Evolutionary conservation across 2,888 invertebrate species (phyloP), one percentile per base, ranked within the genome.

Genomic region (Erebia palarica): DNA sequence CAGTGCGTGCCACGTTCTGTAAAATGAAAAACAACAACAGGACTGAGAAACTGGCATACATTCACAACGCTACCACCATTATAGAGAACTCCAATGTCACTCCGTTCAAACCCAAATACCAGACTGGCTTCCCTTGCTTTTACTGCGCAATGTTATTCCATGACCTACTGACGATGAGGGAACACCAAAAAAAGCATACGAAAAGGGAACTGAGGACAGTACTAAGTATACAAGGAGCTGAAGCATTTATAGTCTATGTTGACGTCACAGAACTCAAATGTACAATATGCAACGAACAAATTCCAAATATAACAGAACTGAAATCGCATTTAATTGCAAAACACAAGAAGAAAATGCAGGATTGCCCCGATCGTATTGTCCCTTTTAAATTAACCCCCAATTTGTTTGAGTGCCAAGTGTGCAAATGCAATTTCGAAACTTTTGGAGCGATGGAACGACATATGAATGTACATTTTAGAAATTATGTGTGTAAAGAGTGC

Each of bases 381-480:
- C 92, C 92, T 0, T 92, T 86, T 66, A 88, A 87, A 77, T 75
- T 0, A 81, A 82, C 3, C 13, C n/a, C 55, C 3, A 49, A 51
- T 7, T 76, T 83, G 0, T 86, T 80, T 4, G 85, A 87, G 5
- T 92, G 92, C 53, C 89, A 88, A 75, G 72, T 89, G 0, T 91
- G 91, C 7, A 86, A 84, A 0, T 86, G 86, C 27, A 83, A 74
- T 8, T 91, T 88, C 47, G 90, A 91, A 72, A 91, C 91, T 0
- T 91, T 91, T 60, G 91, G 90, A 0, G 84, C 91, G 0, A 87
- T 90, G 2, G 91, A 91, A 42, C 70, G 89, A 0, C 91, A 92
- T 73, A 91, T 92, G 91, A 91, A 91, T 14, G 83, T 85, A 0
- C 91, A 92, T 72, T 92, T 82, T 69, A 83, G 89, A 27, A 90